Evolutionary conservation across 2,797 vertebrate genomes (phyloP).

Genomic region (Botia kubotai): DNA sequence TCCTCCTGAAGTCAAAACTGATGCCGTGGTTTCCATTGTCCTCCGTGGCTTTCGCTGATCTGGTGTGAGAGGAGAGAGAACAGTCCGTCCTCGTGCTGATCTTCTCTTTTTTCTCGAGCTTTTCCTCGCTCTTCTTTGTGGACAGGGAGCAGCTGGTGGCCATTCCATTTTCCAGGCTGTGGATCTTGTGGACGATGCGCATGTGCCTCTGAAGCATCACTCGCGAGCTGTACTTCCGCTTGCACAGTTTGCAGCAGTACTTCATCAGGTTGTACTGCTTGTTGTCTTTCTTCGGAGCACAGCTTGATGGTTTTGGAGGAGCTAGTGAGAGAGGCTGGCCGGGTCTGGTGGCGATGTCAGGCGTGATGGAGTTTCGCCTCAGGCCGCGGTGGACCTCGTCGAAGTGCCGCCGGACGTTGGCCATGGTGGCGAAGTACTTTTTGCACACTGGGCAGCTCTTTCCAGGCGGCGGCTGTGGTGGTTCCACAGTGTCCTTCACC

Average conservation of each 20-base stretch:
- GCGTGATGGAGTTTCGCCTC: constrained; percentile 90
- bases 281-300: constrained; percentile 74
- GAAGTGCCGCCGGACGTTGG: constrained; percentile 95
- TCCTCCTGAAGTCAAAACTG: constrained; percentile 98
- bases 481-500: constrained; percentile 83
- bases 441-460: constrained; percentile 95
- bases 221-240: constrained; percentile 96
- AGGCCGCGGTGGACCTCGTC: constrained; percentile 98
- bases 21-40: constrained; percentile 85
- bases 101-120: constrained; percentile 49
- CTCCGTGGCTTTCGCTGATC: constrained; percentile 56
- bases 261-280: constrained; percentile 82
- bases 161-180: constrained; percentile 65
- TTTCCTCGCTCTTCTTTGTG: constrained; percentile 55
- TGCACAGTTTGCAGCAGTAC: constrained; percentile 92
- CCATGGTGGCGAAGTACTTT: constrained; percentile 98
- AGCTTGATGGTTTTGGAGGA: constrained; percentile 79
- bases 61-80: constrained; percentile 56
- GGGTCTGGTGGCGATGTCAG: constrained; percentile 88
- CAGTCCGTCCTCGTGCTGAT: constrained; percentile 21
- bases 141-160: constrained; percentile 25
- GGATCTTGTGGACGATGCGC: constrained; percentile 97
- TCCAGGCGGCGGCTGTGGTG: constrained; percentile 76
- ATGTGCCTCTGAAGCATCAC: constrained; percentile 96
- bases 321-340: constrained; percentile 84